These are phyloP conservation scores for Bovichtus variegatus DNA, from an alignment of 2,797 vertebrate genomes.

Conservation along the genomic window DNA sequence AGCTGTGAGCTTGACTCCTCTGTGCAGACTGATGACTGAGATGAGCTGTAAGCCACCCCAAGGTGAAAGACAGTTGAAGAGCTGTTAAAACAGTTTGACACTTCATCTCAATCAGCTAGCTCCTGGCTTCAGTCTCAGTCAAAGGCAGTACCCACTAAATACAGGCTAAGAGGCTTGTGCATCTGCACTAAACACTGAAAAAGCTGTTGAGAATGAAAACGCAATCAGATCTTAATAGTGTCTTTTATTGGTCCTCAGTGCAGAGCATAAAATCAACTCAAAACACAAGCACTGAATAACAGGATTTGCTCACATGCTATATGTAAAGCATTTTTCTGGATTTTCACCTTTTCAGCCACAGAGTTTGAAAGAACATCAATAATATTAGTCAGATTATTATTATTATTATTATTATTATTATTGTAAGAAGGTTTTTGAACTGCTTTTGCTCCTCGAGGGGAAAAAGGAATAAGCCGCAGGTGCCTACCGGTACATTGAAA, in stretches of 20 bases:
- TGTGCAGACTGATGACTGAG: background rate
- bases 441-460: no score
- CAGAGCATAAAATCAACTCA: no score
- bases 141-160: background rate
- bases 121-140: background rate
- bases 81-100: constrained; percentile 62
- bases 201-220: background rate
- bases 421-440: no score
- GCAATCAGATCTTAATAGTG: background rate
- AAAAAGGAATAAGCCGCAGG: no score
- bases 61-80: constrained; percentile 21
- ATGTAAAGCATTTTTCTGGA: background rate
- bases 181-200: background rate
- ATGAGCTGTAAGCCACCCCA: constrained; percentile 4
- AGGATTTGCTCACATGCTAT: background rate
- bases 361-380: background rate
- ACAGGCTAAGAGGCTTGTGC: no score
- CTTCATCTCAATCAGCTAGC: constrained; percentile 11
- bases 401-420: no score
- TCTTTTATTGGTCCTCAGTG: background rate
- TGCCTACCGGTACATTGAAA: no score
- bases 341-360: background rate
- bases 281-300: background rate
- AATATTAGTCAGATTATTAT: no score
- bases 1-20: no score